Evolutionary conservation across 2,113 vertebrate genomes (phyloP), one percentile per base, ranked within the genome.

Genomic region (Chitala chitala): DNA sequence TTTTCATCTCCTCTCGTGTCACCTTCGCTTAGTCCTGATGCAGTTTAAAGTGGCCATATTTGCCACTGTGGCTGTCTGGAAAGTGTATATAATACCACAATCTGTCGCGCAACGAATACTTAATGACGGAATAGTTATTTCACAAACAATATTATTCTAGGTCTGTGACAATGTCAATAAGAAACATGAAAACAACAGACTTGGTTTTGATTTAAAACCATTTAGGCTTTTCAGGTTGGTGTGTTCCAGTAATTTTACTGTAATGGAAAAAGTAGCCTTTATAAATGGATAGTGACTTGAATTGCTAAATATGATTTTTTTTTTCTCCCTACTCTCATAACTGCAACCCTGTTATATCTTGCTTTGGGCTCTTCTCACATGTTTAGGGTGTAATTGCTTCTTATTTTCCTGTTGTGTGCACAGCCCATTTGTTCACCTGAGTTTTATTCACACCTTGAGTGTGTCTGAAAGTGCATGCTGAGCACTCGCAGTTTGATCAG

Each of bases 1-100:
- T 83, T 90, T 87, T 86, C 88, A 88, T 90, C 88, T 87, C 82
- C 78, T 77, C 2, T 73, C 31, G 75, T 83, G 88, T 90, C 88
- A 85, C 68, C 82, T 85, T 86, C 75, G 82, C 84, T 89, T 90
- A 88, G 83, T 64, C 44, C 68, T 77, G 85, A 87, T 85, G 83
- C 79, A 81, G 79, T 81, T 84, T 86, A 85, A 78, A 46, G 80
- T 83, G 82, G 78, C 83, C 78, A 78, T 78, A 75, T 81, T 81
- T 78, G 81, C 82, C 83, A 76, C 82, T 73, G 56, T 65, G 79
- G 80, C 77, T 2, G 76, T 74, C 63, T 20, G 74, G 64, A 78
- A 78, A 81, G 78, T 75, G 76, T 1, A 69, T 63, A n/a, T 4
- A 0, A 75, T 51, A 77, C 76, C 76, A 77, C 75, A 81, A 59